Evolutionary conservation across 2,888 invertebrate species (phyloP), one percentile per base, ranked within the genome.

Genomic region (Xestia xanthographa): DNA sequence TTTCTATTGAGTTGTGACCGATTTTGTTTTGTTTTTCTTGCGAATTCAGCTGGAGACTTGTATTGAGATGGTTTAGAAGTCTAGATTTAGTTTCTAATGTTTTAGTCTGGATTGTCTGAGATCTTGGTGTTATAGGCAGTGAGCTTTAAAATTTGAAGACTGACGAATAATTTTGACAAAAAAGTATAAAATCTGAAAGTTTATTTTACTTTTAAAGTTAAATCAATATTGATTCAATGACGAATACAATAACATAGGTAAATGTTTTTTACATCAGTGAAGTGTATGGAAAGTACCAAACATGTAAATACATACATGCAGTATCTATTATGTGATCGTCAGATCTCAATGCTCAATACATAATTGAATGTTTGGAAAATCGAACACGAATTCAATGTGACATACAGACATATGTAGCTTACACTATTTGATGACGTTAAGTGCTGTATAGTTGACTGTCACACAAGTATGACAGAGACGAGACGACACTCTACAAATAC

Each of bases 331-430:
- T 26, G 56, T 56, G 29, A 43, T 38, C 41, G 20, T 5, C 45
- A 41, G 65, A 34, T 66, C 34, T 50, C 53, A 69, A 70, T 72
- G 56, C 34, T 63, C 26, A 14, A 70, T 79, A 20, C 70, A 71
- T 82, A 66, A 78, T 74, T 68, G 60, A 78, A 58, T 34, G 48
- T 74, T 82, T 78, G 56, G 41, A n/a, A 70, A 77, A 78, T 69
- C 68, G 34, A 62, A 69, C 66, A 58, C 29, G 34, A 68, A 63
- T 41, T 14, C 34, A 78, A 72, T 70, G 71, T 72, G 62, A 26
- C 17, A 5, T 48, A 77, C 50, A 81, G 22, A 68, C 62, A 68
- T 72, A 34, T 34, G 34, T 34, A 86, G 77, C 63, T 45, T 78
- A 80, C 68, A 71, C 67, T 82, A 67, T 56, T 9, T 22, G 12